Evolutionary conservation across 2,888 invertebrate species (phyloP).

Genomic region (Ectemnius cavifrons): DNA sequence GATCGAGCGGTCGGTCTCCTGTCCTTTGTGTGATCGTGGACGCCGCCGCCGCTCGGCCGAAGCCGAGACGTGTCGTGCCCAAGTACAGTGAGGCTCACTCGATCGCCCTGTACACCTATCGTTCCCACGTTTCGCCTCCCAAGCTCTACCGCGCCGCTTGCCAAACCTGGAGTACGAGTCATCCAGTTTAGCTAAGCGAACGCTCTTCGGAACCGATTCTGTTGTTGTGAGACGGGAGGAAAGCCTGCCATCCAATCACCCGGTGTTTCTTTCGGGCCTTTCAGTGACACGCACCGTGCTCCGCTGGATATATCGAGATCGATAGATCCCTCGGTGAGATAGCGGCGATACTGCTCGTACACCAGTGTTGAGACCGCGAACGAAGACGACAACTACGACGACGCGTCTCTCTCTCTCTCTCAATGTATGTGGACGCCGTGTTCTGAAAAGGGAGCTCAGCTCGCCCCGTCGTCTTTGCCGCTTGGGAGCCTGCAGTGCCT

Average conservation of each 20-base stretch:
- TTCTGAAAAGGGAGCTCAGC: not conserved
- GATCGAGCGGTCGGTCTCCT: conserved; percentile 20
- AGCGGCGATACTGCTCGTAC: conserved; percentile 12
- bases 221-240: conserved; percentile 1
- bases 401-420: conserved; percentile 38
- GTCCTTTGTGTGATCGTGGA: conserved; percentile 54
- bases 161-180: not conserved
- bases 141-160: not conserved
- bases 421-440: not conserved
- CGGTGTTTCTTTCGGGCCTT: conserved; percentile 5
- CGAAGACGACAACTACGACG: conserved; percentile 31
- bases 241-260: not conserved
- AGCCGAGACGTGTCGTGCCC: conserved; percentile 47
- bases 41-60: conserved; percentile 42
- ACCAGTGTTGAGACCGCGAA: not conserved
- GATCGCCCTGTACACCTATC: conserved; percentile 10
- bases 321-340: conserved; percentile 42
- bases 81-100: conserved; percentile 3
- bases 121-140: conserved; percentile 17
- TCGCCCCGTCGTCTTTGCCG: too few species aligned
- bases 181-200: not conserved
- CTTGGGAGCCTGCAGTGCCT: too few species aligned
- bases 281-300: conserved; percentile 19
- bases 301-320: conserved; percentile 36
- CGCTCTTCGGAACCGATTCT: not conserved